Base-by-base conservation (phyloP, 1,140 invertebrate genomes). In the Homalodisca vitripennis region DNA sequence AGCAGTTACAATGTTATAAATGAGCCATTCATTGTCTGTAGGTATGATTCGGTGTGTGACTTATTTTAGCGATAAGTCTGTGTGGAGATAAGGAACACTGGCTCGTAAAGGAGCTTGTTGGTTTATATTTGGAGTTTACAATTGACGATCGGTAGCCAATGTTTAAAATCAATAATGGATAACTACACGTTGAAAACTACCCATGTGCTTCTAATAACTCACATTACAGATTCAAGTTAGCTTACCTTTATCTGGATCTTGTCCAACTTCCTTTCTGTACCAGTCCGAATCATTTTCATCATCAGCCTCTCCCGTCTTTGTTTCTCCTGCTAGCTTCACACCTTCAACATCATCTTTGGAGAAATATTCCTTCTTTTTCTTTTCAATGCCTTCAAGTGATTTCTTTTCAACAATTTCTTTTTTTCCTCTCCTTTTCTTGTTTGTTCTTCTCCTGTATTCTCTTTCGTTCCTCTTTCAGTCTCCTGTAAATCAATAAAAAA, bases 231-330 rank as follows among this genome's bases (percentile, higher is more conserved):
- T n/a, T n/a, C n/a, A n/a, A n/a, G n/a, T n/a, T n/a, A n/a, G 27
- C 2, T 46, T 84, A 89, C 88, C 91, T 84, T 88, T 83, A 71
- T 95, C 93, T 3, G 93, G 94, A 76, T 93, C 90, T 71, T 89
- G 85, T 53, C 93, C 93, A 27, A 96, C 91, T 85, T 94, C 93
- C 73, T 93, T 80, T 70, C 87, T 84, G 78, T 92, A 96, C 82
- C 94, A 95, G 71, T 91, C 87, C 0, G 83, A 87, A 82, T 94
- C 92, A 76, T 93, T 87, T 66, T 92, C 90, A 67, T 78, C 78
- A 31, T 75, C 74, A 31, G 85, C 84, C 24, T 84, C 84, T 10
- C 74, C 66, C 53, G n/a, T 67, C 29, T 66, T 63, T 22, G 22
- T 31, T 1, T 69, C 29, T 68, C 51, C 70, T 60, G 26, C 60